Base-by-base conservation (phyloP, 2,113 vertebrate genomes). In the Macrotus californicus region DNA sequence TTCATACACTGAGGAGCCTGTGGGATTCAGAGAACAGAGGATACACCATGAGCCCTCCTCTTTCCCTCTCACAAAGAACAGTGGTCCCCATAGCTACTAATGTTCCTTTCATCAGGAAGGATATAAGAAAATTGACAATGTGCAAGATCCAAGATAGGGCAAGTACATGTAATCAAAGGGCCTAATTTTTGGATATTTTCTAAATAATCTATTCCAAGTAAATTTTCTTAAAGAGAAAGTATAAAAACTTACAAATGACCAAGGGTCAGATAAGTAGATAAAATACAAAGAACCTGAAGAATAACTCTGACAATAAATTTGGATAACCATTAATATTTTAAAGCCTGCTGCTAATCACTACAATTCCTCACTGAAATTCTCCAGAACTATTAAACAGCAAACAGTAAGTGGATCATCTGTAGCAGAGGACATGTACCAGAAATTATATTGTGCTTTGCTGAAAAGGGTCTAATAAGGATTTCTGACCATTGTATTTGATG, bases 111-210 rank as follows among this genome's bases (percentile, higher is more conserved):
- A 83, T 56, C 22, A 89, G 82, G 87, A 97, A 94, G 22, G 79
- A 92, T 82, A 72, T 88, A 97, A 36, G 80, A 96, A 94, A 82
- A 97, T 56, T 54, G 61, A 3, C 90, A 97, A 97, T 36, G 87
- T 92, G 24, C 46, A 88, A 96, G 94, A 89, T 81, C 54, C 59
- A 73, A 93, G 88, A 89, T 95, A 91, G 66, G 87, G 86, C 0
- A 77, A 87, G 2, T 85, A 26, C n/a, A 88, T 22, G 5, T 1
- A 84, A 89, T 80, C 88, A 70, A 75, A 16, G 13, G 29, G 93
- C 67, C 80, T 10, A 48, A 52, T 73, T 92, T 96, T 43, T 70
- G 36, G 19, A 29, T 73, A 87, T 90, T 81, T 91, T 69, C 52
- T 56, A 96, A 83, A 50, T 61, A 52, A 43, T 93, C 46, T 13